Evolutionary conservation across 2,888 invertebrate genomes (phyloP).

Genomic region (Beris morrisii): DNA sequence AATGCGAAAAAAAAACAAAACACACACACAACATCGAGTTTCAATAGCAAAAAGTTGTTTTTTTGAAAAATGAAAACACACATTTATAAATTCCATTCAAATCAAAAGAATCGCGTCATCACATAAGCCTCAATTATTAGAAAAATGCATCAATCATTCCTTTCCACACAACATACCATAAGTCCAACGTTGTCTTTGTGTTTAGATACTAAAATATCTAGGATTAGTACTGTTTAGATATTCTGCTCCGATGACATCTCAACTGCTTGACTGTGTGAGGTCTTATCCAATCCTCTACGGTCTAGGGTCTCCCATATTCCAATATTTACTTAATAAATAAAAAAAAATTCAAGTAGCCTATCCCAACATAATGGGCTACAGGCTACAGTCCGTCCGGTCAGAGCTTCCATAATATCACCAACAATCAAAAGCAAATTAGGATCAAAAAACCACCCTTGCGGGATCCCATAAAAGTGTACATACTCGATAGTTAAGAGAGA

Average conservation of each 20-base stretch:
- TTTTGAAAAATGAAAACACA: no score
- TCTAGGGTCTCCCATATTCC: neutral
- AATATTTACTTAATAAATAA: constrained; percentile 27
- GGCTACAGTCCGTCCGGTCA: constrained; percentile 12
- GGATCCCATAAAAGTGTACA: constrained; percentile 9
- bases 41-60: no score
- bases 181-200: no score
- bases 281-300: constrained; percentile 14
- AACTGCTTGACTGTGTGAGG: constrained; percentile 29
- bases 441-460: constrained; percentile 5
- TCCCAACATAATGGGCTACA: constrained; percentile 23
- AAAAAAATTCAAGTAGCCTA: constrained; percentile 24
- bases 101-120: no score
- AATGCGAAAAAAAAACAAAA: no score
- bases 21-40: no score
- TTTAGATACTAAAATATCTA: constrained; percentile 24
- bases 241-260: constrained; percentile 47
- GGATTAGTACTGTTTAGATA: constrained; percentile 56
- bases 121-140: no score
- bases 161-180: no score
- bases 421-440: constrained; percentile 29
- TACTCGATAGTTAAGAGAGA: neutral
- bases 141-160: no score
- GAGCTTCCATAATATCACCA: neutral
- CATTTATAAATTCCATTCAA: no score